Base-by-base conservation (phyloP, 92 coral and sea anemone species). In the Epizoanthus stellaris region DNA sequence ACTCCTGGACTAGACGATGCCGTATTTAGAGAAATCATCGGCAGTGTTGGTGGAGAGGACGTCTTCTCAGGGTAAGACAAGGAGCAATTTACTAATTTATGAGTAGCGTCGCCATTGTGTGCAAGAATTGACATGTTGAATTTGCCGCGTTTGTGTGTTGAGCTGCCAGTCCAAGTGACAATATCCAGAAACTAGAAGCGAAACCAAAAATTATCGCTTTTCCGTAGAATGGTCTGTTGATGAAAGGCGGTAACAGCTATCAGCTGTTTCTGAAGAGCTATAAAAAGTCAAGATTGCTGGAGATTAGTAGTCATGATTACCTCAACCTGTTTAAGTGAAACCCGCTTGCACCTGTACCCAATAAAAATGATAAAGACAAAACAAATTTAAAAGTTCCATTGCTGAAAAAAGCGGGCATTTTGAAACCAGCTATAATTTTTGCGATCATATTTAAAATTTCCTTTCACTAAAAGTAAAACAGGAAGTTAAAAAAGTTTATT, bases 21-120 rank as follows among this genome's bases (percentile, higher is more conserved):
- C 3, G 19, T 94, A 11, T 92, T 96, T 73, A 88, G 89, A 40
- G 95, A 92, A 71, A 92, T 96, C 8, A 92, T 95, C 21, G 98
- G 95, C 75, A 96, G 95, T 43, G 95, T 96, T 15, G 80, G 98
- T 52, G 98, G 98, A 38, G 98, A 96, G 64, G 98, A 96, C 57
- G 77, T 96, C 3, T 85, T 96, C 60, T 88, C 98, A 23, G 98
- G 98, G 98, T 95, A 94, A 92, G 88, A 15, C 53, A 36, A 74
- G 54, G 34, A 69, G 10, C 7, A 13, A 38, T 13, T 82, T 57
- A 70, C 67, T 12, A 77, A 17, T 75, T 43, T 61, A 62, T 19
- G 30, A 36, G 59, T 30, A 11, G 45, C 47, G 56, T 52, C 56
- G 56, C 56, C 56, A 52, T 52, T 52, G 77, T 71, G 9, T 52